Conservation (phyloP, 1,140 invertebrate species). For the Lasaia peninsularis region DNA sequence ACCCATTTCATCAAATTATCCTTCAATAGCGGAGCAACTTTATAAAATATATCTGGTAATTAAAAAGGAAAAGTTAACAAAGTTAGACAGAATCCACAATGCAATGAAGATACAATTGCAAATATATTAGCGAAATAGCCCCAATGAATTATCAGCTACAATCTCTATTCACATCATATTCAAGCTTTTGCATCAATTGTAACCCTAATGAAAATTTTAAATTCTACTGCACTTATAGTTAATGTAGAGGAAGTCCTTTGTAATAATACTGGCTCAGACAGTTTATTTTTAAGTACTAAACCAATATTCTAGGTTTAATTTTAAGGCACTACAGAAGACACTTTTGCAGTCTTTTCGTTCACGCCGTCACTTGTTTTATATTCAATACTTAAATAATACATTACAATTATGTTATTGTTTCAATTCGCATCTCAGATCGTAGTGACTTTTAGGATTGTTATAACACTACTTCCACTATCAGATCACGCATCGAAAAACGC, state of each 20-base stretch:
- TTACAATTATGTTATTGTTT: conserved; percentile 63
- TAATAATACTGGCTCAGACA: conserved; percentile 38
- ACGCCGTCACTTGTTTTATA: conserved; percentile 43
- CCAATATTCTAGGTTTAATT: conserved; percentile 27
- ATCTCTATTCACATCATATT: not conserved
- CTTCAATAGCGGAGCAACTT: too few relatives aligned
- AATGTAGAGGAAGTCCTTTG: conserved; percentile 13
- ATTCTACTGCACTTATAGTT: conserved; percentile 11
- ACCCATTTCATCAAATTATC: too few relatives aligned
- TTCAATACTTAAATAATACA: conserved; percentile 50
- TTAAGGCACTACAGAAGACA: conserved; percentile 42
- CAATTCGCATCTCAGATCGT: conserved; percentile 46
- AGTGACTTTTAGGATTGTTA: conserved; percentile 39
- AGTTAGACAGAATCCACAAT: too few relatives aligned
- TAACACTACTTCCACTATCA: conserved; percentile 44
- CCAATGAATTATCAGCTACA: too few relatives aligned
- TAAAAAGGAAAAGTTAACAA: too few relatives aligned
- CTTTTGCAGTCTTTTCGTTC: conserved; percentile 40
- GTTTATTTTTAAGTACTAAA: conserved; percentile 38
- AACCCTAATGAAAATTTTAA: conserved; percentile 6
- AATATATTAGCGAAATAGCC: too few relatives aligned
- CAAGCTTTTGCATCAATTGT: not conserved
- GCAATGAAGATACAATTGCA: too few relatives aligned
- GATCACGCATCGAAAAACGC: conserved; percentile 36
- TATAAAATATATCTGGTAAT: too few relatives aligned